These are phyloP conservation scores for Arvicanthis niloticus DNA, from an alignment of 2,113 vertebrate species.

Conservation along the genomic window DNA sequence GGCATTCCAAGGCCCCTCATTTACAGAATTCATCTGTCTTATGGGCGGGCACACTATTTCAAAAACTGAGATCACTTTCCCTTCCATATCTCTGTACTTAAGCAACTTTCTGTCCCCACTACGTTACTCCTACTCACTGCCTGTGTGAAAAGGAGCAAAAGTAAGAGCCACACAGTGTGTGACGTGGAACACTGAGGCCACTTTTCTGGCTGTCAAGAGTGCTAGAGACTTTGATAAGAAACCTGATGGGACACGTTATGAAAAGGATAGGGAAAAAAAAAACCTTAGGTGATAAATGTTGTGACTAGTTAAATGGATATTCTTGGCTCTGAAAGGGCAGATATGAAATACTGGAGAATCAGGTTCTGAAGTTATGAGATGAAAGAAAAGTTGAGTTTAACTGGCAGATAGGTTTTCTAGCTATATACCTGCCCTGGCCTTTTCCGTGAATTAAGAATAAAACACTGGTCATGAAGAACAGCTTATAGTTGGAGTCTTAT, in stretches of 20 bases:
- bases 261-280: neutral
- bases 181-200: neutral
- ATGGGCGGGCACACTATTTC: neutral
- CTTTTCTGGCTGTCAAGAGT: neutral
- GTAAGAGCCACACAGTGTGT: neutral
- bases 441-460: neutral
- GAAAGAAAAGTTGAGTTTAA: neutral
- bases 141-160: neutral
- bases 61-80: neutral
- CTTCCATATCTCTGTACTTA: neutral
- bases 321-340: neutral
- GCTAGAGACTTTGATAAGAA: constrained; percentile 3
- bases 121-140: neutral
- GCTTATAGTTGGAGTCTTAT: neutral
- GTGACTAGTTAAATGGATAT: neutral
- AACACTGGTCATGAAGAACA: neutral
- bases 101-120: neutral
- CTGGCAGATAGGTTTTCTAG: neutral
- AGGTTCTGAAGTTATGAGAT: neutral
- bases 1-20: neutral
- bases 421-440: neutral
- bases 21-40: neutral
- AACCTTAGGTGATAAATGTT: neutral
- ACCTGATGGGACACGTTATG: neutral
- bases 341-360: neutral